These are phyloP conservation scores for Protonemura montana DNA, from an alignment of 2,888 invertebrate genomes.

Conservation along the genomic window DNA sequence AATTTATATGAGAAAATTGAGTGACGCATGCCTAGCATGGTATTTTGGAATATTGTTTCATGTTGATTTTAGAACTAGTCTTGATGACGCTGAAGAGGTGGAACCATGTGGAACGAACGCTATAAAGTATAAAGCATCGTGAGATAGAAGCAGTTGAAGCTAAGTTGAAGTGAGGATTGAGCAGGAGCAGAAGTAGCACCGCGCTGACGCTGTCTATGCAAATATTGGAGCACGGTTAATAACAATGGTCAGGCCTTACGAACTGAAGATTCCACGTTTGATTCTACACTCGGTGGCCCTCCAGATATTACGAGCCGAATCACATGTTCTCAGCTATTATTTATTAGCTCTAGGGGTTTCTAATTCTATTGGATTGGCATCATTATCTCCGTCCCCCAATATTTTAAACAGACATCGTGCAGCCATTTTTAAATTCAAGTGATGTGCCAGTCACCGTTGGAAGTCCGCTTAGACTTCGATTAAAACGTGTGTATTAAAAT, in stretches of 20 bases:
- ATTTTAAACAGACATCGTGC: background rate
- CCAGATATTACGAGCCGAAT: background rate
- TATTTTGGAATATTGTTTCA: too few relatives aligned
- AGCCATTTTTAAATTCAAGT: background rate
- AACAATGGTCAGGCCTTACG: background rate
- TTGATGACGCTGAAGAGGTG: background rate
- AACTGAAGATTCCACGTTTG: constrained; percentile 8
- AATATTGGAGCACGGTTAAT: background rate
- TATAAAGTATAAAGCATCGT: background rate
- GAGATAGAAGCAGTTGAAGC: background rate
- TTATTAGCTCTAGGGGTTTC: background rate
- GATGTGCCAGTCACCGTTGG: background rate
- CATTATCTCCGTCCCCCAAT: background rate
- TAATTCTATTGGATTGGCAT: background rate
- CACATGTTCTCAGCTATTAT: constrained; percentile 5
- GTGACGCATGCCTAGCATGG: too few relatives aligned
- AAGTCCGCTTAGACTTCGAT: background rate
- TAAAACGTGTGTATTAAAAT: background rate
- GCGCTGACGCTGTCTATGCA: background rate
- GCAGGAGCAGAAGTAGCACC: background rate
- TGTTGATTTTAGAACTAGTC: background rate
- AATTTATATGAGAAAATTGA: too few relatives aligned
- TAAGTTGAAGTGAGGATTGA: background rate
- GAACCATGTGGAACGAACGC: background rate
- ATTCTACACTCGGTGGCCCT: background rate